phyloP scores from a whole-genome alignment of 2,113 vertebrate genomes.

The Aix galericulata region DNA sequence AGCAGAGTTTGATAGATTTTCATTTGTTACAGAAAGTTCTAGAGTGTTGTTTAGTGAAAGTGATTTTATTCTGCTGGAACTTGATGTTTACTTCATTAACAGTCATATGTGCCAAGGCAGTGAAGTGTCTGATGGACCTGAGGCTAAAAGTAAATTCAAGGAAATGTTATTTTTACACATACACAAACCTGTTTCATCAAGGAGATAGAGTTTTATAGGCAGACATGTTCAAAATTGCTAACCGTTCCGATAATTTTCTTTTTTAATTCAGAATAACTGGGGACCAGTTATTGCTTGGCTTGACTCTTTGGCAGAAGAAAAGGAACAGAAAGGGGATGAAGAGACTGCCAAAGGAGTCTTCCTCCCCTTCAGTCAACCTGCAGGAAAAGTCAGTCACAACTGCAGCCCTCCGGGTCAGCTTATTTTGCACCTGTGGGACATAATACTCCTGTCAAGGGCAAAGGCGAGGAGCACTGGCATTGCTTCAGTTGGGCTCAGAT shows the following conservation, averaged over 20 bases:
- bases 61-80: constrained; percentile 79
- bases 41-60: constrained; percentile 83
- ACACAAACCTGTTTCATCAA: neutral
- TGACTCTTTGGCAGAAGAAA: neutral
- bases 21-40: constrained; percentile 84
- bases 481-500: neutral
- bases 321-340: neutral
- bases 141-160: constrained; percentile 57
- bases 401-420: neutral
- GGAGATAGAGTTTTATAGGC: neutral
- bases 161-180: neutral
- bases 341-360: neutral
- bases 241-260: constrained; percentile 9
- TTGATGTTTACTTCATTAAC: constrained; percentile 78
- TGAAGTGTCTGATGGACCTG: constrained; percentile 74
- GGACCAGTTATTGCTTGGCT: neutral
- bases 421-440: neutral
- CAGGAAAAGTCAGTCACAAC: neutral
- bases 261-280: neutral
- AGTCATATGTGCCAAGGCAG: constrained; percentile 77
- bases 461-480: neutral
- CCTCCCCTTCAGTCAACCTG: neutral
- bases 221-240: neutral
- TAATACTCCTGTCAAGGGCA: neutral
- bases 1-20: constrained; percentile 77